Percentiles rank a stretch among this genome's conserved stretches.
Evolutionary conservation across 2,888 invertebrate genomes (phyloP).

Genomic region (Andricus curvator): DNA sequence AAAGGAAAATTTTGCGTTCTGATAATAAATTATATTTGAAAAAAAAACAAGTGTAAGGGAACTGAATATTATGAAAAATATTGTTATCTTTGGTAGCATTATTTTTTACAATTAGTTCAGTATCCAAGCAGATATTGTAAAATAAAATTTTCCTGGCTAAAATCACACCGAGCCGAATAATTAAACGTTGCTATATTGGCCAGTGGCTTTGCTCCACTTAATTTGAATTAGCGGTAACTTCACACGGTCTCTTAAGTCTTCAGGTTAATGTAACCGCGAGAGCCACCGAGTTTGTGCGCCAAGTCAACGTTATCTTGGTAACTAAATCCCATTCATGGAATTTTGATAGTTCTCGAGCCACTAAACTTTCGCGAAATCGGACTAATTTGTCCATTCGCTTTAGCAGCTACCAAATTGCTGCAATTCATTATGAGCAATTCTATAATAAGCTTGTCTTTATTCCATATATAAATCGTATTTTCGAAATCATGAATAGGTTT

Average conservation of each 20-base stretch:
- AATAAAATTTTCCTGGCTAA: conserved; percentile 1
- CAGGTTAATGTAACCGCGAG: conserved; percentile 65
- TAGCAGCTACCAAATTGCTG: background rate
- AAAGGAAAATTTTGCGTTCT: too few species aligned
- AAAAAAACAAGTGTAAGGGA: too few species aligned
- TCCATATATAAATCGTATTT: background rate
- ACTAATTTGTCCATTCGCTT: background rate
- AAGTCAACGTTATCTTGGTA: conserved; percentile 43
- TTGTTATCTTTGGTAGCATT: background rate
- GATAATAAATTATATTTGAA: too few species aligned
- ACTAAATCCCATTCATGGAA: conserved; percentile 40
- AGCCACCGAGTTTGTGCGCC: conserved; percentile 53
- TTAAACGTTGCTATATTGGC: conserved; percentile 55
- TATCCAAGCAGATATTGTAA: background rate
- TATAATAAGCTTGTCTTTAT: too few species aligned
- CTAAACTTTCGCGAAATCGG: conserved; percentile 8
- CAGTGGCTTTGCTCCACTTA: conserved; percentile 65
- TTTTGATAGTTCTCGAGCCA: conserved; percentile 28
- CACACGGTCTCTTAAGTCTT: conserved; percentile 58
- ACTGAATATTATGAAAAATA: background rate
- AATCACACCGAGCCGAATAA: background rate
- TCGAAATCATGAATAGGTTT: background rate
- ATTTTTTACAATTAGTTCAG: background rate
- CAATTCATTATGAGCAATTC: too few species aligned
- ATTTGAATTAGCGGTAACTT: conserved; percentile 66